phyloP scores from a whole-genome alignment of 1,140 invertebrate genomes.

The Cyphomyrmex costatus region DNA sequence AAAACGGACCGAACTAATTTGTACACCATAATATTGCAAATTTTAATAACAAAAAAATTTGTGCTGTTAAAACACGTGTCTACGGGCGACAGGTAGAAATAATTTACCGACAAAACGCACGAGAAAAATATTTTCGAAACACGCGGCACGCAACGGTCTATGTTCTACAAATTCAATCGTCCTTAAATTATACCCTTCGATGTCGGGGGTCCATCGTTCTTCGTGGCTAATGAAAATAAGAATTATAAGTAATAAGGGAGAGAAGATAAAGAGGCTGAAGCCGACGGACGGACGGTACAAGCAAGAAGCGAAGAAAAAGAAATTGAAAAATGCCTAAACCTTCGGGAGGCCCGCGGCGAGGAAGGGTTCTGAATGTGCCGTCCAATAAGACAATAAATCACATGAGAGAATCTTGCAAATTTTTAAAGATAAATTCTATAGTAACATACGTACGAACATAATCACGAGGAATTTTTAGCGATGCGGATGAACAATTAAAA shows the following conservation, averaged over 20 bases:
- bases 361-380: slow-evolving; percentile 30
- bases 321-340: slow-evolving; percentile 27
- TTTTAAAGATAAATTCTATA: slow-evolving; percentile 5
- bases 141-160: slow-evolving; percentile 43
- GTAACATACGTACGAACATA: not conserved
- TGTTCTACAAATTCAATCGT: slow-evolving; percentile 67
- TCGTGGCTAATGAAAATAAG: slow-evolving; percentile 64
- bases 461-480: not conserved
- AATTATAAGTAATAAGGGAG: slow-evolving; percentile 60
- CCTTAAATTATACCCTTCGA: slow-evolving; percentile 72
- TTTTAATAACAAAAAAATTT: slow-evolving; percentile 7
- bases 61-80: not conserved
- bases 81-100: slow-evolving; percentile 7
- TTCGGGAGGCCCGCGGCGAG: not conserved
- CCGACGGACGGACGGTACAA: slow-evolving; percentile 44
- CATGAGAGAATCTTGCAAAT: not conserved
- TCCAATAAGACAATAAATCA: slow-evolving; percentile 41
- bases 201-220: slow-evolving; percentile 51
- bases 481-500: not conserved
- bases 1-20: too few relatives aligned
- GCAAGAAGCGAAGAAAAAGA: slow-evolving; percentile 12
- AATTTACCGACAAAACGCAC: slow-evolving; percentile 2
- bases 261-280: slow-evolving; percentile 66
- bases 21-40: not conserved
- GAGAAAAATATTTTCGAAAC: slow-evolving; percentile 31